phyloP scores from a whole-genome alignment of 1,140 invertebrate genomes.

The Meloidogyne floridensis region DNA sequence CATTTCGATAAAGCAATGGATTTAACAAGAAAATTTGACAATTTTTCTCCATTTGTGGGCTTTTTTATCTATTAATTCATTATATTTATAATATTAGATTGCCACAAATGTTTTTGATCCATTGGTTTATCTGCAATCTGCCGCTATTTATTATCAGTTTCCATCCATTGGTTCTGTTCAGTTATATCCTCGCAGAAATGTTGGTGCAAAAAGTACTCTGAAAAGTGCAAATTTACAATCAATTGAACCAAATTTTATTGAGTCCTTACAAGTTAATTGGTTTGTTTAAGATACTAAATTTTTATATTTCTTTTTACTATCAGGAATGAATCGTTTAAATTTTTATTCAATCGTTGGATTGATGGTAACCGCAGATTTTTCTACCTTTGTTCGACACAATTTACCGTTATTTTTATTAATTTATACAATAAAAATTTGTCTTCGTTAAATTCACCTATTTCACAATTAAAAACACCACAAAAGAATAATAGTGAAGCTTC shows the following conservation, averaged over 20 bases:
- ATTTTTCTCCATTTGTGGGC: not conserved
- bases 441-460: not conserved
- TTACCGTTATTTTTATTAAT: not conserved
- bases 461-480: not conserved
- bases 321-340: not conserved
- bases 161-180: slow-evolving; percentile 26
- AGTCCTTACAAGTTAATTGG: slow-evolving; percentile 18
- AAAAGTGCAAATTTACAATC: slow-evolving; percentile 28
- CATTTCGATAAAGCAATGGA: slow-evolving; percentile 7
- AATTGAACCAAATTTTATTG: slow-evolving; percentile 27
- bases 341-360: not conserved
- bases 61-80: not conserved
- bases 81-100: not conserved
- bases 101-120: not conserved
- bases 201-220: slow-evolving; percentile 11
- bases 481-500: not conserved
- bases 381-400: slow-evolving; percentile 3
- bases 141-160: slow-evolving; percentile 18
- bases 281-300: not conserved
- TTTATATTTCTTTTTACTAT: not conserved
- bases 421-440: not conserved
- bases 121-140: slow-evolving; percentile 9
- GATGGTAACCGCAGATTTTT: not conserved
- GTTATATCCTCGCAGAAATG: slow-evolving; percentile 14
- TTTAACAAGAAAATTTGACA: not conserved